A percentile compares a stretch with the other conserved stretches of the same genome.
Evolutionary conservation across 2,888 invertebrate species (phyloP).

Genomic region (Coenonympha arcania): DNA sequence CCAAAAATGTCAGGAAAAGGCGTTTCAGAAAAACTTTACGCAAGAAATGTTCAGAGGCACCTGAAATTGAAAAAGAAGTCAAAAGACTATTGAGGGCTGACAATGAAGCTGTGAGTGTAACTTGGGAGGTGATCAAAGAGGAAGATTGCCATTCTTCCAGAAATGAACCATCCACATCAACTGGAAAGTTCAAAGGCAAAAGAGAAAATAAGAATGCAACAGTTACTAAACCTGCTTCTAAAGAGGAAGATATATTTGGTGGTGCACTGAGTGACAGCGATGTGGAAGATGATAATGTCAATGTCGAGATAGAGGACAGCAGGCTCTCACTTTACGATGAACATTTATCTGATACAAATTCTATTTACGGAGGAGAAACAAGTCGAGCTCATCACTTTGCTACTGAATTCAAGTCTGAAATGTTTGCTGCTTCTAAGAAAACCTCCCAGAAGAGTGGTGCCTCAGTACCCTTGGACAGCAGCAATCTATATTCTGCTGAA

Average conservation of each 20-base stretch:
- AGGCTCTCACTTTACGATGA: conserved; percentile 79
- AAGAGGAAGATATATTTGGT: conserved; percentile 87
- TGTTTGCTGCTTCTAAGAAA: conserved; percentile 36
- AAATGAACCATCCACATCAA: conserved; percentile 36
- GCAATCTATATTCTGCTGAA: conserved; percentile 5
- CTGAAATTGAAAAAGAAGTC: conserved; percentile 98
- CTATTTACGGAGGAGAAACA: conserved; percentile 44
- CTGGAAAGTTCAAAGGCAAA: conserved; percentile 52
- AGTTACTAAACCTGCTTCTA: conserved; percentile 38
- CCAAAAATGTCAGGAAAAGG: conserved; percentile 94
- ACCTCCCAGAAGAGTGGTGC: conserved; percentile 4
- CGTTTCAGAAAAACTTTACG: conserved; percentile 95
- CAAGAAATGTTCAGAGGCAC: conserved; percentile 97
- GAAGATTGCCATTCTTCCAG: conserved; percentile 76
- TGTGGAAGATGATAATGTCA: conserved; percentile 82
- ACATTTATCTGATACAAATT: conserved; percentile 76
- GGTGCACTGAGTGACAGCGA: conserved; percentile 93
- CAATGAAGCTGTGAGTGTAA: conserved; percentile 91
- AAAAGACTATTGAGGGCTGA: conserved; percentile 92
- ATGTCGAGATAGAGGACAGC: conserved; percentile 87
- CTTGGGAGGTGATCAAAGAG: conserved; percentile 91
- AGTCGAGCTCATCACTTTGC: conserved; percentile 31
- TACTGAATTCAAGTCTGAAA: conserved; percentile 56
- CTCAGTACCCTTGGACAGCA: background rate
- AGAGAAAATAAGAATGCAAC: conserved; percentile 28